phyloP scores from a whole-genome alignment of 2,113 vertebrate genomes.

The Tragelaphus imberbis region DNA sequence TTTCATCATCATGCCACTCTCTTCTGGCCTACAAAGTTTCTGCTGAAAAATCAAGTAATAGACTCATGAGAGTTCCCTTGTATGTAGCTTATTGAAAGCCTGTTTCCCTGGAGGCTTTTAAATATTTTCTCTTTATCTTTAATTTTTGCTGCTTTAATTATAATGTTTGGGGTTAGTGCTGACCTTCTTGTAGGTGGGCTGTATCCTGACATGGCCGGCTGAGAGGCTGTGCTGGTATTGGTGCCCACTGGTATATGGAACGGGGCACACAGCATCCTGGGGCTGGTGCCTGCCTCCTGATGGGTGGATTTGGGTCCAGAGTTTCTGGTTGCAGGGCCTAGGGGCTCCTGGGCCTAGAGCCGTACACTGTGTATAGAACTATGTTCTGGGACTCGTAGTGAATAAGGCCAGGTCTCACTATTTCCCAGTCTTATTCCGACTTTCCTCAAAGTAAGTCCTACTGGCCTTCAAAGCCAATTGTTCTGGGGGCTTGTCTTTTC shows the following conservation, averaged over 20 bases:
- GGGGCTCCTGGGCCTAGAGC: not conserved
- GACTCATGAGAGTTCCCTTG: not conserved
- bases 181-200: not conserved
- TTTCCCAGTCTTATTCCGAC: accelerated
- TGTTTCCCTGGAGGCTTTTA: not conserved
- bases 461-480: not conserved
- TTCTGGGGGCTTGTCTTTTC: not conserved
- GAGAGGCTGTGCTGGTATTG: not conserved
- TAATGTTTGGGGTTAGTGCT: not conserved
- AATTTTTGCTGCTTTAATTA: not conserved
- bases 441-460: not conserved
- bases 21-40: not conserved
- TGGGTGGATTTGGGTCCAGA: not conserved
- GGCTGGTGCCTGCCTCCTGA: not conserved
- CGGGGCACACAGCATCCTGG: not conserved
- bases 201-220: not conserved
- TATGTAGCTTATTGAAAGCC: not conserved
- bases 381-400: not conserved
- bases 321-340: not conserved
- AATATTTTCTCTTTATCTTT: not conserved
- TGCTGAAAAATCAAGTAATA: not conserved
- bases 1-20: not conserved
- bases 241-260: not conserved
- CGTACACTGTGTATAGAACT: not conserved
- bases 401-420: not conserved